A percentile compares a stretch with the other conserved stretches of the same genome.
phyloP scores from a whole-genome alignment of 1,140 invertebrate genomes.

The Polypedilum vanderplanki region DNA sequence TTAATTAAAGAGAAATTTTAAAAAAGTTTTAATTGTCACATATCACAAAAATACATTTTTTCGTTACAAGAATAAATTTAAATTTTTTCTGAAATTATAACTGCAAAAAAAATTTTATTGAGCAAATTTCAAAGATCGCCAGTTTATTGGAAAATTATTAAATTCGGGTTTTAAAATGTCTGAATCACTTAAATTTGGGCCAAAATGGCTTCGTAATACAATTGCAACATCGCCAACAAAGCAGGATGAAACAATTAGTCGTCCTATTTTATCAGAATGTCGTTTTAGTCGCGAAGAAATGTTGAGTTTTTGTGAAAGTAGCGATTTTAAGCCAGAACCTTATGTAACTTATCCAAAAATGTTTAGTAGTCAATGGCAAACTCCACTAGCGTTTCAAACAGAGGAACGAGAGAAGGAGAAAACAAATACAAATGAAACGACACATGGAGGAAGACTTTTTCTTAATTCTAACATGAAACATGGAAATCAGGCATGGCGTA shows the following conservation, averaged over 20 bases:
- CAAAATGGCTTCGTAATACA: constrained; percentile 63
- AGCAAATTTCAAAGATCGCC: neutral
- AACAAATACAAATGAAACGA: neutral
- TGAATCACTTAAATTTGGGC: constrained; percentile 67
- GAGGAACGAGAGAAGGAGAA: neutral
- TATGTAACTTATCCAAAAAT: neutral
- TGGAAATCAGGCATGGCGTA: neutral
- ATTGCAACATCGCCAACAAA: neutral
- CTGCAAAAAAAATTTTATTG: neutral
- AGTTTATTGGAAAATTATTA: neutral
- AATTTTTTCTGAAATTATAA: neutral
- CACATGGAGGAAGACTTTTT: neutral
- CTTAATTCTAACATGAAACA: neutral
- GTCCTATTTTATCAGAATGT: neutral
- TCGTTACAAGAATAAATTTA: too few species aligned
- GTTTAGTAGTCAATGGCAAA: neutral
- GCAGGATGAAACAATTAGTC: neutral
- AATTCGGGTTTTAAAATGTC: constrained; percentile 46
- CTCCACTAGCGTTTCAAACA: neutral
- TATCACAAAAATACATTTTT: too few species aligned
- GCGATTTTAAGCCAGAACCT: neutral
- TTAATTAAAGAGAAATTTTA: too few species aligned
- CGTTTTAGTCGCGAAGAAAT: neutral
- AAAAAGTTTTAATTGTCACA: too few species aligned
- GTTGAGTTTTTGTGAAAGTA: neutral